Conservation (phyloP, 2,888 invertebrate species). For the Pseudococcus viburni region DNA sequence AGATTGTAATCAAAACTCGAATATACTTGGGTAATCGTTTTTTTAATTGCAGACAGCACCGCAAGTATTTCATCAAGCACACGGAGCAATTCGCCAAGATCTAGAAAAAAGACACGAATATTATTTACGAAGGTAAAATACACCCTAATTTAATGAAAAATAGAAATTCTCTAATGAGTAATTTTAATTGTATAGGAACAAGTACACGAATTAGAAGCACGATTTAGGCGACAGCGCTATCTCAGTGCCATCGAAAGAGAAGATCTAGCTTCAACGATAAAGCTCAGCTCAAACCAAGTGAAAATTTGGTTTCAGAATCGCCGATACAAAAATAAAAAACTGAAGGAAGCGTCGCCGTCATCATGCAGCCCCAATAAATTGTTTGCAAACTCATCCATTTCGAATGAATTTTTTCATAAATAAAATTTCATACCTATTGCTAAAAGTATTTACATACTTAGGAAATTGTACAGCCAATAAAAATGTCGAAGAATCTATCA, state of each 20-base stretch:
- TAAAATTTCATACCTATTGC: too few relatives aligned
- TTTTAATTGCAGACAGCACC: not conserved
- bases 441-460: too few relatives aligned
- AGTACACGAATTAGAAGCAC: slow-evolving; percentile 43
- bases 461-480: too few relatives aligned
- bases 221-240: slow-evolving; percentile 35
- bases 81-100: not conserved
- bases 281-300: slow-evolving; percentile 43
- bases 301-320: slow-evolving; percentile 63
- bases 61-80: not conserved
- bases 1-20: too few relatives aligned
- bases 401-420: not conserved
- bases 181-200: slow-evolving; percentile 35
- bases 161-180: not conserved
- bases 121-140: slow-evolving; percentile 12
- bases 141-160: not conserved
- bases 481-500: too few relatives aligned
- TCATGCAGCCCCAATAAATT: not conserved
- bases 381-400: not conserved
- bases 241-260: slow-evolving; percentile 19
- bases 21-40: not conserved
- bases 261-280: slow-evolving; percentile 22
- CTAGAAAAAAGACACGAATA: slow-evolving; percentile 5
- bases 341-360: not conserved
- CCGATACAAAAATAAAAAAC: slow-evolving; percentile 47